Conservation (phyloP, 2,888 invertebrate species). For the Mantis religiosa region DNA sequence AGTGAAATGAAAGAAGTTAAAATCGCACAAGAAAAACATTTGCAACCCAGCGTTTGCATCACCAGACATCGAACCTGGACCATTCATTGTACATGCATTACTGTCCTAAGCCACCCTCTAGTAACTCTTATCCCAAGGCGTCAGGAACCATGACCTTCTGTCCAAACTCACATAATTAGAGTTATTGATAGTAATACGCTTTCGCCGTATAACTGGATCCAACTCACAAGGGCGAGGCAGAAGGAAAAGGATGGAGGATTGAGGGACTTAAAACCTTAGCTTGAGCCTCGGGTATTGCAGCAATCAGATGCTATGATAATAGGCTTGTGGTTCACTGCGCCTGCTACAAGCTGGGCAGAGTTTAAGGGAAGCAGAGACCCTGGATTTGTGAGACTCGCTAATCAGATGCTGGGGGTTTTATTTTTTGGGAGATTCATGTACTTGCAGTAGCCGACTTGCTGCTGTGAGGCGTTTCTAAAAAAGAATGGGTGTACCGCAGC, state of each 20-base stretch:
- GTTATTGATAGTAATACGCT: background rate
- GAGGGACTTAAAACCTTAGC: background rate
- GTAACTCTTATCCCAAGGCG: no score
- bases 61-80: no score
- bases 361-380: background rate
- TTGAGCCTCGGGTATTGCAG: background rate
- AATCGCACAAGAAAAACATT: no score
- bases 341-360: background rate
- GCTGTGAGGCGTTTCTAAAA: background rate
- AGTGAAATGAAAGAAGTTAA: no score
- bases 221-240: background rate
- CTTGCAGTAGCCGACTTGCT: background rate
- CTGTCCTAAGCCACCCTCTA: no score
- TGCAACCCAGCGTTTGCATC: no score
- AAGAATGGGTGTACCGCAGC: background rate
- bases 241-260: background rate
- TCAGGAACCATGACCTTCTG: no score
- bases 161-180: background rate
- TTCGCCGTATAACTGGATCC: background rate
- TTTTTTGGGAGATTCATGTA: background rate
- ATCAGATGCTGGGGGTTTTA: background rate
- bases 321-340: background rate
- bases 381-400: background rate
- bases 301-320: background rate
- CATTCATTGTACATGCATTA: no score